Evolutionary conservation across 1,140 invertebrate genomes (phyloP), one percentile per base, ranked within the genome.

Genomic region (Drosophila kikkawai): DNA sequence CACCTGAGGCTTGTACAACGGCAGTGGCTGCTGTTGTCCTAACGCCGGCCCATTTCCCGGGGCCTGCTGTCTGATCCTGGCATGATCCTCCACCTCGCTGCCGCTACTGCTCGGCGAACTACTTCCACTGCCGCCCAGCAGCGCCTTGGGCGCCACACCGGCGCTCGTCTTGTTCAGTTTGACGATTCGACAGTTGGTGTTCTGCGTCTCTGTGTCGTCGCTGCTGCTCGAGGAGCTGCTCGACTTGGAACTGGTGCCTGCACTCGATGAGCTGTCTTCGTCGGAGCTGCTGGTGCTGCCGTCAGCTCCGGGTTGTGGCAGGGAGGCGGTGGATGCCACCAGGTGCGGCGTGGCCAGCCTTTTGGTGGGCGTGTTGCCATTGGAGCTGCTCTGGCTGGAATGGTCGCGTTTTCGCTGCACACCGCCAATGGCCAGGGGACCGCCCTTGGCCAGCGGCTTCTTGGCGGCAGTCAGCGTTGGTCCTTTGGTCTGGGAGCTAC

Each of bases 401-500:
- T 76, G 59, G 48, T 76, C 76, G 32, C 69, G 79, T 53, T 91
- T 76, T 34, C 13, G 55, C 15, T 42, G 53, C 36, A 56, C 53
- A 39, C 61, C 51, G 55, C 71, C 17, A 39, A 58, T 39, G 42
- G 68, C 32, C 26, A 64, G 29, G n/a, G 47, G 53, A 50, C 34
- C 36, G 34, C 60, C 58, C 58, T 80, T 91, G 53, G 26, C 65
- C 44, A 92, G 56, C 32, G 88, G 86, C 51, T 90, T 92, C 59
- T 91, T 93, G 61, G 83, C 91, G 7, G 83, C 83, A 42, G 81
- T 93, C 69, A 91, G 69, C 70, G 77, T 84, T 58, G 91, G 85
- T 77, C 85, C 87, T 70, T 86, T 92, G 1, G 88, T 78, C 22
- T 90, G 85, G 1, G 78, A 80, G 29, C 74, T 73, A 9, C 82